phyloP scores from a whole-genome alignment of 2,113 vertebrate species.

The Struthidea cinerea region DNA sequence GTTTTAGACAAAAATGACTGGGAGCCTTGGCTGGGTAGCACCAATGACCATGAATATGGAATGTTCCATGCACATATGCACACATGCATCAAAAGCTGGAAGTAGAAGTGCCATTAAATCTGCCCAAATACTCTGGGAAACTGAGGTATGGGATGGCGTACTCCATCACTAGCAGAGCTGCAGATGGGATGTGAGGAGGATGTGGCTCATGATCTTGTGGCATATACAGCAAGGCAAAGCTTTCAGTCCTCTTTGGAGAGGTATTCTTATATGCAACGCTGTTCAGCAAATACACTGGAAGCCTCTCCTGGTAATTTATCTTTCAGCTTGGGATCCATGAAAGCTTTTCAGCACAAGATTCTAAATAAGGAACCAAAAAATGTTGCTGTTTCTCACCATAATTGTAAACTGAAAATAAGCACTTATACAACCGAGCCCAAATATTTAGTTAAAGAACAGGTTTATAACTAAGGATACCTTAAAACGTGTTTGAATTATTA shows the following conservation, averaged over 20 bases:
- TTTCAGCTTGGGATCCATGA: constrained; percentile 2
- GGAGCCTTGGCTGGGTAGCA: not conserved
- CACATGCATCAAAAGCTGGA: not conserved
- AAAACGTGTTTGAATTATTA: constrained; percentile 74
- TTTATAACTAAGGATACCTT: constrained; percentile 66
- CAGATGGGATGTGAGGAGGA: not conserved
- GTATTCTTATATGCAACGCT: not conserved
- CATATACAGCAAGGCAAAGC: not conserved
- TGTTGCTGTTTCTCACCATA: constrained; percentile 47
- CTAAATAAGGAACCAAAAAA: constrained; percentile 62
- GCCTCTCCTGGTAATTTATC: not conserved
- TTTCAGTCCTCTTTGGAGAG: not conserved
- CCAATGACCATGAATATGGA: not conserved
- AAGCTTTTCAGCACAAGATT: constrained; percentile 61
- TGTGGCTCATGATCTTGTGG: fast-evolving
- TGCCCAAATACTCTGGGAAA: not conserved
- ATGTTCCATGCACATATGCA: too few relatives aligned
- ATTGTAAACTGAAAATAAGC: constrained; percentile 71
- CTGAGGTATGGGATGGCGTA: not conserved
- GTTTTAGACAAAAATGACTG: not conserved
- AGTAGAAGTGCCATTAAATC: not conserved
- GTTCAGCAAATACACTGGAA: not conserved
- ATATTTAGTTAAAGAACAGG: constrained; percentile 77
- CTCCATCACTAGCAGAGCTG: not conserved
- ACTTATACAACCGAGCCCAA: constrained; percentile 68